A percentile compares a stretch with the other conserved stretches of the same genome.
Evolutionary conservation across 2,888 invertebrate genomes (phyloP).

Genomic region (Plutella xylostella): DNA sequence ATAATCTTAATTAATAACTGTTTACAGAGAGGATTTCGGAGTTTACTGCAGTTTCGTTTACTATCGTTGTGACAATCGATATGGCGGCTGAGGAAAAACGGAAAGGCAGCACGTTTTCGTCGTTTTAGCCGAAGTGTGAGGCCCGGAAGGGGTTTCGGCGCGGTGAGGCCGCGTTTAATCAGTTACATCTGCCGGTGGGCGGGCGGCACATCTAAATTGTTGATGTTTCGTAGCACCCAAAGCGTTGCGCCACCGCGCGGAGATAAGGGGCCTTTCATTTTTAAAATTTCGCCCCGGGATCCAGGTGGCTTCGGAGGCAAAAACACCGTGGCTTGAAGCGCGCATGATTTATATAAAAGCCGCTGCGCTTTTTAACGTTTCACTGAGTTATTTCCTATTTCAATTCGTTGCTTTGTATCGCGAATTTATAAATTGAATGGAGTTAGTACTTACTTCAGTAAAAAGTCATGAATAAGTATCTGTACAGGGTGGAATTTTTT

Average conservation of each 20-base stretch:
- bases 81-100: too few species aligned
- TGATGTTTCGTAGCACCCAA: constrained; percentile 11
- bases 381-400: not conserved
- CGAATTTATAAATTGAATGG: too few species aligned
- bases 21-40: constrained; percentile 15
- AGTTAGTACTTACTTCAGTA: too few species aligned
- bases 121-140: too few species aligned
- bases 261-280: constrained; percentile 12
- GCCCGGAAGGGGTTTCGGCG: not conserved
- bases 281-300: constrained; percentile 5
- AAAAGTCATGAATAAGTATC: too few species aligned
- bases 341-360: constrained; percentile 4
- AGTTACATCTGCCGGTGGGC: constrained; percentile 7
- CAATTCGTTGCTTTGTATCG: not conserved
- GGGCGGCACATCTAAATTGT: constrained; percentile 12
- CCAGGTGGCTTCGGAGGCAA: constrained; percentile 5
- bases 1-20: constrained; percentile 58
- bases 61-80: too few species aligned
- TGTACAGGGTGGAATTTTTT: too few species aligned
- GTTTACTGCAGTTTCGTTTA: constrained; percentile 9
- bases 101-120: too few species aligned
- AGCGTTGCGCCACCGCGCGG: constrained; percentile 4
- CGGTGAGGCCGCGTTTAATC: constrained; percentile 8
- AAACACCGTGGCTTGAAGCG: not conserved
- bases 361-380: not conserved